Conservation (phyloP, 2,888 invertebrate genomes). For the Bhutanitis thaidina region DNA sequence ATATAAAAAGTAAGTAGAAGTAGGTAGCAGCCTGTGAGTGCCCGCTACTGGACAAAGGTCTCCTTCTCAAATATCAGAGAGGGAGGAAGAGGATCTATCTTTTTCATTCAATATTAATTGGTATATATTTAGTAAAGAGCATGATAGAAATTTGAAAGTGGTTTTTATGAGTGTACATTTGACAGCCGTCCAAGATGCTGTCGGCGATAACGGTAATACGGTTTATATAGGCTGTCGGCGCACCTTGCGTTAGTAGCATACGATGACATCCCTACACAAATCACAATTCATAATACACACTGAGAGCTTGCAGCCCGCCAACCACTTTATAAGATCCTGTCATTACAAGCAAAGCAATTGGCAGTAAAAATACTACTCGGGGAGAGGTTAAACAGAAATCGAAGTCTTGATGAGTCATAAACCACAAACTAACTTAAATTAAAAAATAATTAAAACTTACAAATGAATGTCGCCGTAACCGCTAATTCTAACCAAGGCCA, state of each 20-base stretch:
- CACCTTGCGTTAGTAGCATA: constrained; percentile 44
- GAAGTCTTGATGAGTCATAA: constrained; percentile 16
- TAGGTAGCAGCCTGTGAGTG: too few relatives aligned
- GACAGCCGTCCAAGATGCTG: constrained; percentile 74
- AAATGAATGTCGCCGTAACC: constrained; percentile 14
- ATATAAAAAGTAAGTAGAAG: too few relatives aligned
- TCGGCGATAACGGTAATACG: constrained; percentile 69
- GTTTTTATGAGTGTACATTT: constrained; percentile 54
- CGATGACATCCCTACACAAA: constrained; percentile 54
- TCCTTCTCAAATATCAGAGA: too few relatives aligned
- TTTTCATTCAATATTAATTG: too few relatives aligned
- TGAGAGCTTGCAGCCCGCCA: constrained; percentile 26
- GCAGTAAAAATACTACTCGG: constrained; percentile 38
- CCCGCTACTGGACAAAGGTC: too few relatives aligned
- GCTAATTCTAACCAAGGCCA: constrained; percentile 20
- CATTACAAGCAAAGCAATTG: constrained; percentile 55
- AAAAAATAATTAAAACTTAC: constrained; percentile 7
- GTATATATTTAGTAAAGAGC: background rate
- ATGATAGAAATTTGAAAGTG: constrained; percentile 57
- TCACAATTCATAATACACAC: constrained; percentile 38
- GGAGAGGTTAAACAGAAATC: constrained; percentile 15
- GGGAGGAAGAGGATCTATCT: too few relatives aligned
- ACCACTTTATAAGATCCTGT: constrained; percentile 41
- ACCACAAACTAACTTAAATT: background rate
- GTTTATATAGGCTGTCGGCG: constrained; percentile 43